phyloP scores from a whole-genome alignment of 2,888 invertebrate genomes.

The Choreutis nemorana region DNA sequence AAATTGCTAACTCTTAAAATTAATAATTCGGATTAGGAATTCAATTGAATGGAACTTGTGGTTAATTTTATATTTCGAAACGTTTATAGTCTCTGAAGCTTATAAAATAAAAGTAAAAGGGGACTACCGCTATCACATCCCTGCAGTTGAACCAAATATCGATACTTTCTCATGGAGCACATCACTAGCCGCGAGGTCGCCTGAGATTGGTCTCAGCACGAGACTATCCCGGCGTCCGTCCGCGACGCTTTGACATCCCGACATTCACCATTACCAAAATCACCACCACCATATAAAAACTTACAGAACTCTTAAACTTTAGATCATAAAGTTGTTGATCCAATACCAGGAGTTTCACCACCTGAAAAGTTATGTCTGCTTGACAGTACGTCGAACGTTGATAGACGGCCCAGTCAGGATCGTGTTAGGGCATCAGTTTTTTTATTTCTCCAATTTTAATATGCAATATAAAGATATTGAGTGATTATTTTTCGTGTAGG shows the following conservation, averaged over 20 bases:
- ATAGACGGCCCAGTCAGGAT: slow-evolving; percentile 52
- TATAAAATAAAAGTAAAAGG: too few relatives aligned
- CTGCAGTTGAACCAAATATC: slow-evolving; percentile 15
- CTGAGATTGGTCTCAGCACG: slow-evolving; percentile 65
- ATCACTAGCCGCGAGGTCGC: slow-evolving; percentile 42
- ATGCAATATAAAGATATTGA: slow-evolving; percentile 60
- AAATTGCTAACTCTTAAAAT: too few relatives aligned
- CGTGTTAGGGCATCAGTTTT: slow-evolving; percentile 38
- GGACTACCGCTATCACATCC: background rate
- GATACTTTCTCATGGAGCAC: slow-evolving; percentile 20
- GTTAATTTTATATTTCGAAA: too few relatives aligned
- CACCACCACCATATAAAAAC: slow-evolving; percentile 12
- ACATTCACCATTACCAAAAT: slow-evolving; percentile 17
- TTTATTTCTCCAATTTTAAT: slow-evolving; percentile 40
- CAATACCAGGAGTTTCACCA: slow-evolving; percentile 3
- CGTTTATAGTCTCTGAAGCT: too few relatives aligned
- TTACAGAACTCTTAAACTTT: slow-evolving; percentile 16
- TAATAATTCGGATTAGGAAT: too few relatives aligned
- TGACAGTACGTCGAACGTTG: slow-evolving; percentile 53
- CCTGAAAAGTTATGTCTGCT: slow-evolving; percentile 12
- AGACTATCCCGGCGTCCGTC: slow-evolving; percentile 64
- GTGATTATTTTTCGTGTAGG: slow-evolving; percentile 49
- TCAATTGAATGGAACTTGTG: too few relatives aligned
- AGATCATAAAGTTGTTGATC: slow-evolving; percentile 17
- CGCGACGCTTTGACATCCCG: slow-evolving; percentile 66